Evolutionary conservation across 2,888 invertebrate genomes (phyloP), one percentile per base, ranked within the genome.

Genomic region (Taphrorychus bicolor): DNA sequence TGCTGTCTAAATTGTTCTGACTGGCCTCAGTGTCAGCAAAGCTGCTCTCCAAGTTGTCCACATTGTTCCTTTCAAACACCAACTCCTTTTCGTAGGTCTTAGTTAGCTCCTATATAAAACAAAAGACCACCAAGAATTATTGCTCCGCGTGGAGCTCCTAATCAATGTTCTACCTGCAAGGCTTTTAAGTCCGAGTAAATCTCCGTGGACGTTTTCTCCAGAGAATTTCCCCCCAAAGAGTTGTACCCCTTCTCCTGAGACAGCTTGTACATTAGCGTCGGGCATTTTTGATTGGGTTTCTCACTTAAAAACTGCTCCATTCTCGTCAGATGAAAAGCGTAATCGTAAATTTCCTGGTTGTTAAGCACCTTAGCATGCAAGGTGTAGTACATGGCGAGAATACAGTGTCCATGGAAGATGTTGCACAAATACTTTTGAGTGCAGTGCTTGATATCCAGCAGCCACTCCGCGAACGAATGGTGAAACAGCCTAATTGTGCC

Each of bases 391-490:
- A 95, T 92, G 17, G 93, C 92, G 42, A 95, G 85, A 81, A 93
- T 92, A 7, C 92, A 92, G 81, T 97, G 97, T 0, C 97, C 97
- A 74, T 94, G 93, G 57, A 89, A 86, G 5, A 93, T 90, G 73
- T 91, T 90, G 81, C 95, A 97, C 71, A 97, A 85, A 82, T 95
- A 98, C 75, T 95, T 93, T 74, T 95, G 92, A 1, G 97, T 98
- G 81, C 97, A 97, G 79, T 98, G 97, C 82, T 98, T 98, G n/a
- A 98, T 97, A 81, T 98, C 98, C 59, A 94, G 84, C 73, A 98
- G 83, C 98, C 98, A 98, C 79, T 93, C 92, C 19, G 95, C 93
- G 82, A 97, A 97, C 69, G 95, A 96, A 80, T 95, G 94, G 82
- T 98, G 97, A 83, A 97, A 97, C 51, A 97, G 86, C 57, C 90